phyloP scores from a whole-genome alignment of 2,113 vertebrate species.

The Mola mola region DNA sequence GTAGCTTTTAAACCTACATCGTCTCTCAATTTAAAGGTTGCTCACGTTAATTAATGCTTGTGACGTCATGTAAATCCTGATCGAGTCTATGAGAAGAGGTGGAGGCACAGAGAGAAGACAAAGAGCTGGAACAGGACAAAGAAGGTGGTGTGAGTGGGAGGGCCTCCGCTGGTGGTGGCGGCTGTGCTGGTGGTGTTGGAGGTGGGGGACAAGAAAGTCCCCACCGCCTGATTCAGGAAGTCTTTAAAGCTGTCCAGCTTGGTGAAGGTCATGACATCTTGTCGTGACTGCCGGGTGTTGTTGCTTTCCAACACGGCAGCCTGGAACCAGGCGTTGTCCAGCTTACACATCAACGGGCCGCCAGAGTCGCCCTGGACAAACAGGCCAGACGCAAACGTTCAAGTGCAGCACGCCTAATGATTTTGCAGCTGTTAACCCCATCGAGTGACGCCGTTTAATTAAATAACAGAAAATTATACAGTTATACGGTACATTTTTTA shows the following conservation, averaged over 20 bases:
- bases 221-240: conserved; percentile 26
- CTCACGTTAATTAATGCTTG: conserved; percentile 22
- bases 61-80: conserved; percentile 26
- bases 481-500: no score
- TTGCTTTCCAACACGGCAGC: conserved; percentile 21
- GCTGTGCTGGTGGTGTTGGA: background rate
- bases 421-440: no score
- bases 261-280: background rate
- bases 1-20: no score
- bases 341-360: conserved; percentile 62
- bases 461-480: no score
- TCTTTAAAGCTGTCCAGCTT: fast-evolving
- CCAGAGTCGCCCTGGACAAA: conserved; percentile 56
- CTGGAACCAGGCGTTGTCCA: conserved; percentile 55
- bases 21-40: no score
- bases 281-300: fast-evolving
- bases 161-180: fast-evolving
- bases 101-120: background rate
- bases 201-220: conserved; percentile 33
- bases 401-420: no score
- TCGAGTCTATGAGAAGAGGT: conserved; percentile 2
- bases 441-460: no score
- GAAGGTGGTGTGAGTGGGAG: background rate
- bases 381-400: background rate
- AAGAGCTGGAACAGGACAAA: conserved; percentile 12